phyloP scores from a whole-genome alignment of 2,888 invertebrate genomes.

The Cephonodes hylas region DNA sequence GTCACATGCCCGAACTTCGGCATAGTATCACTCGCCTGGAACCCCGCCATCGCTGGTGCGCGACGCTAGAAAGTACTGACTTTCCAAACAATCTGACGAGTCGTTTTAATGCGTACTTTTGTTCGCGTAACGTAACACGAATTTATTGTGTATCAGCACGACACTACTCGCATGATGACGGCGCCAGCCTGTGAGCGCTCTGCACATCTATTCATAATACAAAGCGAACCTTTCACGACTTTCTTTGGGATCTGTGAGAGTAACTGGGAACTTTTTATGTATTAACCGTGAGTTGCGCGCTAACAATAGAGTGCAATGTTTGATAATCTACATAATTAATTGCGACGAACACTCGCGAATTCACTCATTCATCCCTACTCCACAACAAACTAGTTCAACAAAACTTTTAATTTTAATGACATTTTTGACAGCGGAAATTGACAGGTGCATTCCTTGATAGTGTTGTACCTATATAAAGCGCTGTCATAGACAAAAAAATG shows the following conservation, averaged over 20 bases:
- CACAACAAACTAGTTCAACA: slow-evolving; percentile 21
- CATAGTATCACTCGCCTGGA: slow-evolving; percentile 70
- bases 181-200: slow-evolving; percentile 23
- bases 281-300: slow-evolving; percentile 34
- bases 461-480: not conserved
- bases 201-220: slow-evolving; percentile 36
- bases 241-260: slow-evolving; percentile 72
- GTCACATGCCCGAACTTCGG: slow-evolving; percentile 75
- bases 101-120: slow-evolving; percentile 30
- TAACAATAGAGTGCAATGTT: slow-evolving; percentile 63
- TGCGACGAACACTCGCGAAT: slow-evolving; percentile 29
- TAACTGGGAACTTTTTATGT: slow-evolving; percentile 55
- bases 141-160: slow-evolving; percentile 38
- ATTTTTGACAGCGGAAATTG: slow-evolving; percentile 20
- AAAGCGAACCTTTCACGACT: slow-evolving; percentile 47
- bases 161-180: slow-evolving; percentile 30
- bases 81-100: slow-evolving; percentile 34
- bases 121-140: slow-evolving; percentile 36
- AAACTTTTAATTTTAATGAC: slow-evolving; percentile 15
- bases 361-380: slow-evolving; percentile 50
- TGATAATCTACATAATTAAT: slow-evolving; percentile 70
- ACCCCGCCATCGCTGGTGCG: slow-evolving; percentile 60
- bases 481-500: not conserved
- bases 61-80: slow-evolving; percentile 37
- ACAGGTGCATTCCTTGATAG: slow-evolving; percentile 14